phyloP scores from a whole-genome alignment of 2,888 invertebrate genomes.

The Limenitis camilla region DNA sequence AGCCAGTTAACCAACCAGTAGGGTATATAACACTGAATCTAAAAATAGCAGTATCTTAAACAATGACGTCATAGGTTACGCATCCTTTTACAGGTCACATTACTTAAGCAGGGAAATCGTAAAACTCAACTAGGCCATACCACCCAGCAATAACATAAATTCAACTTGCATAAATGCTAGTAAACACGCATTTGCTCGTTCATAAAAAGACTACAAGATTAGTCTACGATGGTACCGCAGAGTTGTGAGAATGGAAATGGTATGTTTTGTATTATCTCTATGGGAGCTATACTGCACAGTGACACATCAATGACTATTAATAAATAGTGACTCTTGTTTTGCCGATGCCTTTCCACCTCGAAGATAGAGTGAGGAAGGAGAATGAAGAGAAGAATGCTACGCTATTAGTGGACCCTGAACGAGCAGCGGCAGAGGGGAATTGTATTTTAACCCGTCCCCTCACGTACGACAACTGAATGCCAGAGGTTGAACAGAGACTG shows the following conservation, averaged over 20 bases:
- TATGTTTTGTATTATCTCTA: background rate
- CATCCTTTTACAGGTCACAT: constrained; percentile 6
- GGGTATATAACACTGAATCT: background rate
- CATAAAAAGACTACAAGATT: constrained; percentile 14
- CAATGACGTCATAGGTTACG: constrained; percentile 1
- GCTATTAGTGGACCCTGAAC: too few species aligned
- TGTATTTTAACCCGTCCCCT: too few species aligned
- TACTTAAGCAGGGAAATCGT: constrained; percentile 11
- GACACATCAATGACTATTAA: too few species aligned
- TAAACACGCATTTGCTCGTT: constrained; percentile 7
- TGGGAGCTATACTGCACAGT: too few species aligned
- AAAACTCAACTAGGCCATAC: constrained; percentile 10
- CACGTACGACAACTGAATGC: background rate
- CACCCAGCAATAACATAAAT: constrained; percentile 16
- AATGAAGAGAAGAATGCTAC: too few species aligned
- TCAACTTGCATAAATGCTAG: constrained; percentile 12
- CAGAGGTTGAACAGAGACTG: too few species aligned
- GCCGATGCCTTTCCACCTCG: too few species aligned
- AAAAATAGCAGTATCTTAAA: background rate
- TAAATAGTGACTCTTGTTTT: too few species aligned
- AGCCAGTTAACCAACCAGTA: too few species aligned
- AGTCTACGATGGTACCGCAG: background rate
- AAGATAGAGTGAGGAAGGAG: too few species aligned
- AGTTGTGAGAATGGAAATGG: background rate
- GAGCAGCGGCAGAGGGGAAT: too few species aligned